A percentile compares a stretch with the other conserved stretches of the same genome.
Evolutionary conservation across 2,797 vertebrate species (phyloP).

Genomic region (Liasis olivaceus): DNA sequence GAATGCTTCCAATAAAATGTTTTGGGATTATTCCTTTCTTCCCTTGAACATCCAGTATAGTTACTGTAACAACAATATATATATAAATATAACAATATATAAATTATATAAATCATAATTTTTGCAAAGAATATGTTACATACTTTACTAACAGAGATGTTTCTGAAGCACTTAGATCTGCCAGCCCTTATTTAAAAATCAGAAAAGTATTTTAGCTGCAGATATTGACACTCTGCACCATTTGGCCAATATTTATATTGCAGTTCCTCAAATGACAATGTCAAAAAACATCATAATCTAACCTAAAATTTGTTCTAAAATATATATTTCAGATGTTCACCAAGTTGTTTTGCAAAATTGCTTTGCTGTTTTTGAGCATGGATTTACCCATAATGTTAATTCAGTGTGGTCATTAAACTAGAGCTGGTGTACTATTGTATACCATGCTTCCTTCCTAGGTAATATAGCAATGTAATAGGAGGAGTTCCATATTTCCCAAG

Average conservation of each 20-base stretch:
- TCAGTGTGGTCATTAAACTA: not conserved
- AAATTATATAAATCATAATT: not conserved
- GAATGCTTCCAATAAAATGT: not conserved
- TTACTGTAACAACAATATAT: not conserved
- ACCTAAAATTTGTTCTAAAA: not conserved
- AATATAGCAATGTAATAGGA: not conserved
- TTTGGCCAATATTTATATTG: not conserved
- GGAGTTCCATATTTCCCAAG: not conserved
- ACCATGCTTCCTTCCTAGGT: not conserved
- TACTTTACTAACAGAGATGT: not conserved
- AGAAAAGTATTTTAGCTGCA: not conserved
- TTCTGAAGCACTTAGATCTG: not conserved
- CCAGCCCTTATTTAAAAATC: not conserved
- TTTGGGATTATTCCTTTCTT: not conserved
- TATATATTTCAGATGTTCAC: not conserved
- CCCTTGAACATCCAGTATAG: not conserved
- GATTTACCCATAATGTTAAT: not conserved
- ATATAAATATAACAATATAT: too few relatives aligned
- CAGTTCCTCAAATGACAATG: not conserved
- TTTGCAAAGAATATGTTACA: not conserved
- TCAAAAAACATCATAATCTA: not conserved
- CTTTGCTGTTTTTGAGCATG: not conserved
- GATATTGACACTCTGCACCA: not conserved
- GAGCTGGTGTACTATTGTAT: not conserved
- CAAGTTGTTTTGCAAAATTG: not conserved